Evolutionary conservation across 2,888 invertebrate species (phyloP).

Genomic region (Lasioglossum calceatum): DNA sequence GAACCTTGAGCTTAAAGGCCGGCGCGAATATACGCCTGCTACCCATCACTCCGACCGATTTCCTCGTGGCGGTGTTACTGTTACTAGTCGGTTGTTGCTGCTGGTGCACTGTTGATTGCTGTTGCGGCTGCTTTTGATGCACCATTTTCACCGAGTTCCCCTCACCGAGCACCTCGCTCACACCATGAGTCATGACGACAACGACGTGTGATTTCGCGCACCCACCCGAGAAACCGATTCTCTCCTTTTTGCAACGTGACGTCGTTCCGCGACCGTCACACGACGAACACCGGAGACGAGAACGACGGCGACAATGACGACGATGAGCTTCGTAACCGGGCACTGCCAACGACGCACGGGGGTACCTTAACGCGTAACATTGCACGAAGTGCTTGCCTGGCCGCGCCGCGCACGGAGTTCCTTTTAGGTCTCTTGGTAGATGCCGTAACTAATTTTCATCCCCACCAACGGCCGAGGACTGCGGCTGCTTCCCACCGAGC

Average conservation of each 20-base stretch:
- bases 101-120: conserved; percentile 67
- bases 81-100: conserved; percentile 58
- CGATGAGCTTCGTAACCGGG: conserved; percentile 73
- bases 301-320: conserved; percentile 57
- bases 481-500: conserved; percentile 77
- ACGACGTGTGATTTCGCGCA: conserved; percentile 64
- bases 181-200: conserved; percentile 86
- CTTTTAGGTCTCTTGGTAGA: conserved; percentile 83
- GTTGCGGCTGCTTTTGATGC: conserved; percentile 74
- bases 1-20: conserved; percentile 94
- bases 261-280: conserved; percentile 39
- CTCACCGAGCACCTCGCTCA: conserved; percentile 85
- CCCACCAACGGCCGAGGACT: conserved; percentile 73
- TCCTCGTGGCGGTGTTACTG: conserved; percentile 68
- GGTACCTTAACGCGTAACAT: conserved; percentile 82
- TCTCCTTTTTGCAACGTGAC: conserved; percentile 48
- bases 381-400: conserved; percentile 81
- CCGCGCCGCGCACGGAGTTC: conserved; percentile 80
- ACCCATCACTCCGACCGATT: conserved; percentile 87
- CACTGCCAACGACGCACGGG: conserved; percentile 75
- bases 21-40: conserved; percentile 95
- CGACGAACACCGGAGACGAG: conserved; percentile 40
- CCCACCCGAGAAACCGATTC: conserved; percentile 51
- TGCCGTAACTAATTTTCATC: conserved; percentile 83
- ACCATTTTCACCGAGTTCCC: conserved; percentile 82